Evolutionary conservation across 2,113 vertebrate species (phyloP).

Genomic region (Butorides virescens): DNA sequence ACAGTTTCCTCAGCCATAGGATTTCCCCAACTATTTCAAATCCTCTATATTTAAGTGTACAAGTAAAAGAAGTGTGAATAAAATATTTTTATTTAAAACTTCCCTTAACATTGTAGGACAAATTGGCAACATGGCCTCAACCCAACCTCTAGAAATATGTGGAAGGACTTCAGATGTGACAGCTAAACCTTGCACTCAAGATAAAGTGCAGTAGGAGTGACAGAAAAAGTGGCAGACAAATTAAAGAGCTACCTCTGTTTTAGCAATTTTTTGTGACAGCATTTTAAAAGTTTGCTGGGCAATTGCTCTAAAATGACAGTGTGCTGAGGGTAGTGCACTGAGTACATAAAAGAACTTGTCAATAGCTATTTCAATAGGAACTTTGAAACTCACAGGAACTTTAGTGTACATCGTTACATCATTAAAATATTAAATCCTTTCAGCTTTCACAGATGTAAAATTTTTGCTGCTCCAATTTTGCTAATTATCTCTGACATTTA

Average conservation of each 20-base stretch:
- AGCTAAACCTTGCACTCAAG: slow-evolving; percentile 56
- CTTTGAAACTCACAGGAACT: slow-evolving; percentile 16
- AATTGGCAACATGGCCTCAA: slow-evolving; percentile 8
- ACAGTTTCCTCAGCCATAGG: not conserved
- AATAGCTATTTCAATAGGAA: slow-evolving; percentile 36
- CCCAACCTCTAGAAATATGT: not conserved
- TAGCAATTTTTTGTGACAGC: slow-evolving; percentile 76
- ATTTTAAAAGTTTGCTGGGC: slow-evolving; percentile 71
- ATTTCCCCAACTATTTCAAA: not conserved
- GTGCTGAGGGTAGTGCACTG: slow-evolving; percentile 18
- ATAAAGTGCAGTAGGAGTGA: slow-evolving; percentile 68
- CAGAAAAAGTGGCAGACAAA: slow-evolving; percentile 74
- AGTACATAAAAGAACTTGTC: slow-evolving; percentile 58
- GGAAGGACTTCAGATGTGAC: slow-evolving; percentile 59
- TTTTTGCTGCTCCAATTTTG: not conserved
- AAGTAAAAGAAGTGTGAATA: not conserved
- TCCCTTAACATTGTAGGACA: slow-evolving; percentile 8
- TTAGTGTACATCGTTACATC: slow-evolving; percentile 16
- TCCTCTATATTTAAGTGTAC: not conserved
- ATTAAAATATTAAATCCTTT: slow-evolving; percentile 63
- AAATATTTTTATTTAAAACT: slow-evolving; percentile 7
- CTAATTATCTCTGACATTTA: slow-evolving; percentile 42
- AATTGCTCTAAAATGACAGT: slow-evolving; percentile 69
- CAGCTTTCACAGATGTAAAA: slow-evolving; percentile 47
- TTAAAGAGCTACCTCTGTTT: slow-evolving; percentile 74